Evolutionary conservation across 2,888 invertebrate species (phyloP).

Genomic region (Drosophila fulvimacula): DNA sequence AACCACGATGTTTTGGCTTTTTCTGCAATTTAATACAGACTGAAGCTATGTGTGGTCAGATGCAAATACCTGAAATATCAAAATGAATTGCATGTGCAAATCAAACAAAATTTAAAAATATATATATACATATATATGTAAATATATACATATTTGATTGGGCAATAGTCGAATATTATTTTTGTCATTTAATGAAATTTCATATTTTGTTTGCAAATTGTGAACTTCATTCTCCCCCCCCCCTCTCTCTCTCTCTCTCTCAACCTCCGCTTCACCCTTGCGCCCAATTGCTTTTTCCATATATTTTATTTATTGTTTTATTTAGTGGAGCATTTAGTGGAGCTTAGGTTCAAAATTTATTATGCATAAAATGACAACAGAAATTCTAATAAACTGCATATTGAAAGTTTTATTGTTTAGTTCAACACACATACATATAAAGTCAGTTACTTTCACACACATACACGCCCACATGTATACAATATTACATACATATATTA

Average conservation of each 20-base stretch:
- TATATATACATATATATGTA: no score
- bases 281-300: neutral
- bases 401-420: constrained; percentile 75
- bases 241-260: neutral
- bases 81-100: neutral
- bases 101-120: neutral
- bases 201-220: constrained; percentile 3
- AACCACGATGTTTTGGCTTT: no score
- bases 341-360: constrained; percentile 65
- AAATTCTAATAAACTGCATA: constrained; percentile 76
- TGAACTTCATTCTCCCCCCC: neutral
- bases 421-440: constrained; percentile 12
- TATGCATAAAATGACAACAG: constrained; percentile 66
- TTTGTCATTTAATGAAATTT: constrained; percentile 7
- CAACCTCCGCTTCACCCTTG: no score
- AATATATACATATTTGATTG: no score
- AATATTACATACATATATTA: constrained; percentile 15
- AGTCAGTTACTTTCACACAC: neutral
- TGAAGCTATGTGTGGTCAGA: neutral
- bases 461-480: constrained; percentile 5
- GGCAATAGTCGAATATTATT: constrained; percentile 14
- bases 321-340: constrained; percentile 41
- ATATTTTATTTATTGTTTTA: neutral
- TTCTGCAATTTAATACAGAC: neutral
- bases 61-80: no score